Percentiles rank a stretch among this genome's conserved stretches.
Conservation (phyloP, 2,888 invertebrate genomes). For the Lottia gigantea region DNA sequence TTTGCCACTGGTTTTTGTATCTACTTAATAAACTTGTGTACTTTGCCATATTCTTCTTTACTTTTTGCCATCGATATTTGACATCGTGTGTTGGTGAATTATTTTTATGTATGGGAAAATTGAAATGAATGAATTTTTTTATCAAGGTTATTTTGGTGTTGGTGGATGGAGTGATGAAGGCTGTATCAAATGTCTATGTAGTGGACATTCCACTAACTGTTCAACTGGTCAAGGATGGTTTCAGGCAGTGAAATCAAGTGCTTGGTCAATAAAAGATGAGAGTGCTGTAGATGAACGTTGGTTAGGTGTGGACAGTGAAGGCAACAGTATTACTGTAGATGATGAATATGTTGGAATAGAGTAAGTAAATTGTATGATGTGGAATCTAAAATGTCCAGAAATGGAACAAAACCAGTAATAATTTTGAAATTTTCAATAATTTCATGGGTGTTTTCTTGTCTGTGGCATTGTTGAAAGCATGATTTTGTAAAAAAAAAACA, state of each 20-base stretch:
- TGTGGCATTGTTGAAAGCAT: no score
- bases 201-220: constrained; percentile 43
- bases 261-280: constrained; percentile 32
- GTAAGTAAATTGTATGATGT: no score
- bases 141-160: constrained; percentile 44
- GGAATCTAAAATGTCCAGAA: background rate
- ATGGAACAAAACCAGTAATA: constrained; percentile 8
- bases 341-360: constrained; percentile 13
- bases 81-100: no score
- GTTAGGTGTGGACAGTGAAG: constrained; percentile 32
- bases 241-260: constrained; percentile 24
- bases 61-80: no score
- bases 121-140: background rate
- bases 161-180: constrained; percentile 43
- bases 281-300: constrained; percentile 30
- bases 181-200: constrained; percentile 49
- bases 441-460: background rate
- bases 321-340: constrained; percentile 23
- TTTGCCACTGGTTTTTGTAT: no score
- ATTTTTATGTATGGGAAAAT: no score
- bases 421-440: background rate
- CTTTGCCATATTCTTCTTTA: no score
- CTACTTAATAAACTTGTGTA: no score
- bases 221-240: constrained; percentile 42
- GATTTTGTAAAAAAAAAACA: no score